A percentile compares a stretch with the other conserved stretches of the same genome.
Conservation (phyloP, 2,888 invertebrate genomes). For the Laothoe populi region DNA sequence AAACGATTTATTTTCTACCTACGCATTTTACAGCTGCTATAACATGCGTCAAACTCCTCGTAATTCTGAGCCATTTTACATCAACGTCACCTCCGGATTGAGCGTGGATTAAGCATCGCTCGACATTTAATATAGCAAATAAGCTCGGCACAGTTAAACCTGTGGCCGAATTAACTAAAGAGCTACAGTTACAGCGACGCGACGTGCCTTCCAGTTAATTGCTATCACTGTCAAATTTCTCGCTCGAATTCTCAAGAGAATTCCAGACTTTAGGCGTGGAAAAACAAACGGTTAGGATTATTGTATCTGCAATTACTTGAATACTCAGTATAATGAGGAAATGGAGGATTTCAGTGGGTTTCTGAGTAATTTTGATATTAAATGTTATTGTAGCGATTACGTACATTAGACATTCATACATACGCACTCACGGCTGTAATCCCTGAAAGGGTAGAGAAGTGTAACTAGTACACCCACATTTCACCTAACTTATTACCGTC, state of each 20-base stretch:
- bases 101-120: neutral
- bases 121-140: constrained; percentile 11
- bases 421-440: too few relatives aligned
- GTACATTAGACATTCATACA: neutral
- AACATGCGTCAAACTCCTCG: too few relatives aligned
- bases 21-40: neutral
- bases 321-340: neutral
- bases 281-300: constrained; percentile 17
- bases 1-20: too few relatives aligned
- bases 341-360: neutral
- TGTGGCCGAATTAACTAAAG: constrained; percentile 16
- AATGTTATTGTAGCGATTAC: neutral
- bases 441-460: too few relatives aligned
- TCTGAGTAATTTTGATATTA: neutral
- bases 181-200: constrained; percentile 14
- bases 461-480: too few relatives aligned
- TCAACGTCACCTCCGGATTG: neutral
- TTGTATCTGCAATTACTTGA: neutral
- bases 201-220: constrained; percentile 23
- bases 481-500: too few relatives aligned
- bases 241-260: neutral
- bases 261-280: constrained; percentile 7
- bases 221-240: constrained; percentile 22
- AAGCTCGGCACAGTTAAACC: constrained; percentile 14
- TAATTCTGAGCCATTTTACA: neutral